Evolutionary conservation across 2,113 vertebrate genomes (phyloP), one percentile per base, ranked within the genome.

Genomic region (Kryptolebias marmoratus): DNA sequence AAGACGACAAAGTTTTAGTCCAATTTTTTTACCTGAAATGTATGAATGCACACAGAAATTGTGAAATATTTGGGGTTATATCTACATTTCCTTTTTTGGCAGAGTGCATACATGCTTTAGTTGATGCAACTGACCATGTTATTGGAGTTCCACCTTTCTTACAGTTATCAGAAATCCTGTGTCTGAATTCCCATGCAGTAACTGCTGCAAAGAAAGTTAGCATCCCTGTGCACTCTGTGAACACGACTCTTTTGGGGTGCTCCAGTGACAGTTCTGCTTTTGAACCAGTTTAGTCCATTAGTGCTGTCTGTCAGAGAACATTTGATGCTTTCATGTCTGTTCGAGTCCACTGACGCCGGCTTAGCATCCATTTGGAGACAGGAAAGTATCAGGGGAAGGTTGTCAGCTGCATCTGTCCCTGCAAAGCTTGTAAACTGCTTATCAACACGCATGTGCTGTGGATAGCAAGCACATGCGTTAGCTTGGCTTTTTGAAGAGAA

Each of bases 211-310:
- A 18, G 39, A 45, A 82, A 75, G 22, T 36, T 47, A 9, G 62
- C 45, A 18, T 62, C 52, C 32, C 22, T 11, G 27, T 18, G 47
- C 28, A 36, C 42, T 28, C 60, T 49, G 36, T 62, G 5, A 62
- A 42, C 22, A 56, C 55, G 11, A 67, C 7, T 22, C 16, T 47
- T 67, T 64, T 52, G 54, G 5, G 18, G 2, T 1, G 0, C 27
- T 53, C 7, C 60, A 14, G 48, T 32, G 56, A 47, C 57, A 68
- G 71, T 77, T 77, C 42, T 52, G 52, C 11, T 62, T 66, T 63
- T 32, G 2, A 42, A 68, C 39, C 68, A 50, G 73, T 88, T 72
- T 12, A 5, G 50, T 84, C 68, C 53, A 65, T 84, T 32, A 64
- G 12, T 52, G 49, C 66, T 66, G 65, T 76, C 55, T 80, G 63